Base-by-base conservation (phyloP, 2,797 vertebrate genomes). In the Heteromormyrus szaboi region DNA sequence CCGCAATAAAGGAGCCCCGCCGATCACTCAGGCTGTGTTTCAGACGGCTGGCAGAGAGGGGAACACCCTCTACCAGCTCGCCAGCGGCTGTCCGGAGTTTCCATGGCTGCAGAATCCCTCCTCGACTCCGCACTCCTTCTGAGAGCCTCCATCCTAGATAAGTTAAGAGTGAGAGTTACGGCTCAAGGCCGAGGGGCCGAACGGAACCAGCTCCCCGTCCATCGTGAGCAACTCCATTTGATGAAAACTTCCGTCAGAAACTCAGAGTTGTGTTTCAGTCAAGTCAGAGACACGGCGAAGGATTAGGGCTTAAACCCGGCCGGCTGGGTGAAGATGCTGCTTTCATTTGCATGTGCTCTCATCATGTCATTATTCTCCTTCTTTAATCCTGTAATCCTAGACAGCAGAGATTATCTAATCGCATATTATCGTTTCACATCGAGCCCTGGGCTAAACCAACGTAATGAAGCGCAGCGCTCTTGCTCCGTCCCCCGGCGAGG, bases 361-460 rank as follows among this genome's bases (percentile, higher is more conserved):
- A 48, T 83, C 44, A 1, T 83, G 33, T 83, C 68, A 76, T 76
- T 76, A 76, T 76, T 14, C 14, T 14, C 1, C 68, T 44, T 48
- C 44, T 44, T 83, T 83, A 83, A 83, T 83, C 79, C 79, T 83
- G 79, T 83, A 83, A 83, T 83, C 79, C 79, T 83, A 83, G 19
- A 83, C 37, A 41, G 68, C 29, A 37, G 68, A 76, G 68, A 76
- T 76, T 76, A 76, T 76, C 68, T 76, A 76, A 76, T 76, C 68
- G 14, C 33, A 17, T 76, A 76, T 76, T 76, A 76, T 76, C 12
- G 14, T 76, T 62, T 79, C 54, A 44, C 86, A 76, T 76, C 33
- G 29, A 76, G 68, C 68, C 68, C 68, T 17, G 68, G 33, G 68
- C 37, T 76, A 76, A 76, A 76, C 11, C 5, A 19, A 29, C 5